Base-by-base conservation (phyloP, 2,113 vertebrate species). In the Poecilia latipinna region DNA sequence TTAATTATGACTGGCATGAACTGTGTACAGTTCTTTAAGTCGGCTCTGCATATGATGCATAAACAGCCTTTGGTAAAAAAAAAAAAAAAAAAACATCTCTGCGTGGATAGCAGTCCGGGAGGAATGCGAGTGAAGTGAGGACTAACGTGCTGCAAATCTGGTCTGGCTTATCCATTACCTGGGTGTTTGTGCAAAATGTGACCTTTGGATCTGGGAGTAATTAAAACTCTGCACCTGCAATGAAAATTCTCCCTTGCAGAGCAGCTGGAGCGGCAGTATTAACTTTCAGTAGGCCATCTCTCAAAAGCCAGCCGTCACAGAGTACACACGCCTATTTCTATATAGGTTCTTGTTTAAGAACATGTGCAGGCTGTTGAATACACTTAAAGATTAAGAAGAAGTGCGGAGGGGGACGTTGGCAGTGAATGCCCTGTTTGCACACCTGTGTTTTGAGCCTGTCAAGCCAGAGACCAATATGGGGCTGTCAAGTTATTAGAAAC, bases 261-360 rank as follows among this genome's bases (percentile, higher is more conserved):
- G 29, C 51, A 74, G 17, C 10, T 86, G 72, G 68, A 77, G 64
- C 75, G 75, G 80, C 71, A 83, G 54, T 4, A 48, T 7, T 51
- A 64, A 63, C 71, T 22, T 60, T 12, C 68, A 12, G 2, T 8
- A 51, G 48, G 48, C 48, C 8, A 24, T 54, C 51, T 57, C 24
- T 63, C 61, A 32, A 5, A 31, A 62, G 31, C 29, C 29, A 63
- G 29, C 29, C 32, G 61, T 32, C 29, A 32, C 8, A 63, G 6
- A 32, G 29, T 17, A 22, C 31, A 63, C 29, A 63, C 31, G 7
- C 35, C 35, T 57, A n/a, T 57, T 57, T 57, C n/a, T 57, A 57
- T n/a, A 57, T n/a, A 57, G 51, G 22, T 24, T 24, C 2, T n/a
- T 57, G 51, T 15, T n/a, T 6, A 57, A n/a, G 24, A 57, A n/a